phyloP scores from a whole-genome alignment of 2,888 invertebrate species.

The Clostera curtula region DNA sequence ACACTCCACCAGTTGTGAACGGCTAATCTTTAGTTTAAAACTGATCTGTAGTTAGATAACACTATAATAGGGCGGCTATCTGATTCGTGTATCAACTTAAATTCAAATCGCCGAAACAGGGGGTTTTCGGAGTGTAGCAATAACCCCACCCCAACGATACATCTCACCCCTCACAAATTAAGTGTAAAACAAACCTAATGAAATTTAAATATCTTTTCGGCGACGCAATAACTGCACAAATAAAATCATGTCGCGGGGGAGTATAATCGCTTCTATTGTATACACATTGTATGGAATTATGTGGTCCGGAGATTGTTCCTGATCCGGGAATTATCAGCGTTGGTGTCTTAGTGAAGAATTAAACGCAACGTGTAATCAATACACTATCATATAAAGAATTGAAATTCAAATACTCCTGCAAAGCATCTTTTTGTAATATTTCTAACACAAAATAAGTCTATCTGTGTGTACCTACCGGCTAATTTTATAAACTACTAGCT shows the following conservation, averaged over 20 bases:
- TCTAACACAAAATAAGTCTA: no score
- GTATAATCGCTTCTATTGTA: constrained; percentile 67
- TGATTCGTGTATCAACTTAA: constrained; percentile 58
- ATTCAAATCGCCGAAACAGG: constrained; percentile 61
- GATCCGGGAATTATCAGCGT: no score
- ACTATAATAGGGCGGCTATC: constrained; percentile 52
- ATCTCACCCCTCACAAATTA: constrained; percentile 70
- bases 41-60: constrained; percentile 40
- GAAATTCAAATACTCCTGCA: no score
- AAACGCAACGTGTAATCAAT: no score
- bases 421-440: no score
- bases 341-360: no score
- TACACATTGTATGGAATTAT: constrained; percentile 56
- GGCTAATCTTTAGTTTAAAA: constrained; percentile 45
- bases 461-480: no score
- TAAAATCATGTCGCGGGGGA: constrained; percentile 71
- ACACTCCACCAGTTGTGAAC: constrained; percentile 33
- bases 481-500: no score
- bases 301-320: constrained; percentile 33
- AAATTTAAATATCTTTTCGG: constrained; percentile 73
- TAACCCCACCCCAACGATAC: constrained; percentile 61
- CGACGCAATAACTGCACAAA: constrained; percentile 72
- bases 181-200: constrained; percentile 76
- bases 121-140: constrained; percentile 56
- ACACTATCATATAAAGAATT: no score